These are phyloP conservation scores for Callimorpha dominula DNA, from an alignment of 2,888 invertebrate genomes.

Conservation along the genomic window DNA sequence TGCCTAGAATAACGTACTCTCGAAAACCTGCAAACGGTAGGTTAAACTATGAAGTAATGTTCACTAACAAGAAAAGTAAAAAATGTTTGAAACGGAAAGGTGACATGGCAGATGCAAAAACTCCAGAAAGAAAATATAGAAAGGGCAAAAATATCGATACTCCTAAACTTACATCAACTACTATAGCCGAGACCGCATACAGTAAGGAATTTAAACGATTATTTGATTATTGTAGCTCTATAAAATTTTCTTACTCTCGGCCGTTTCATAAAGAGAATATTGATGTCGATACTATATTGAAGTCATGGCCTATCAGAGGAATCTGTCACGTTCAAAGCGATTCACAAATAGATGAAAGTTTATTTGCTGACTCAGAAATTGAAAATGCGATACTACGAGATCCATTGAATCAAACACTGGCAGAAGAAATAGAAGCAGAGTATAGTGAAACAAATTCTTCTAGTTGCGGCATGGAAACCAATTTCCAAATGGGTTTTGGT, in stretches of 20 bases:
- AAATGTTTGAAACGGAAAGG: conserved; percentile 69
- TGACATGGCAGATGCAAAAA: conserved; percentile 58
- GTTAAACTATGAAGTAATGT: conserved; percentile 15
- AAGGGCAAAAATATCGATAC: conserved; percentile 78
- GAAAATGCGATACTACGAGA: conserved; percentile 47
- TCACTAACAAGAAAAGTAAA: conserved; percentile 28
- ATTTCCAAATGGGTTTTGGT: conserved; percentile 87
- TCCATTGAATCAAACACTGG: conserved; percentile 66
- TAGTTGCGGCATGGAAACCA: conserved; percentile 67
- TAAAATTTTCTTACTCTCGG: conserved; percentile 76
- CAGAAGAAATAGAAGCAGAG: conserved; percentile 69
- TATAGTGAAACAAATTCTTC: conserved; percentile 57
- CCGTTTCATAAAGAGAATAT: conserved; percentile 75
- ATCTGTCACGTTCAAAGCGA: conserved; percentile 29
- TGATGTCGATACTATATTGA: conserved; percentile 63
- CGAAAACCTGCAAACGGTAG: conserved; percentile 25
- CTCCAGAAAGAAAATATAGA: conserved; percentile 66
- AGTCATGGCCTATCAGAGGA: conserved; percentile 70
- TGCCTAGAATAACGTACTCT: conserved; percentile 69
- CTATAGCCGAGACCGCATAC: conserved; percentile 62
- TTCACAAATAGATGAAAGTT: conserved; percentile 45
- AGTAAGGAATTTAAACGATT: conserved; percentile 69
- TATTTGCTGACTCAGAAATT: conserved; percentile 60
- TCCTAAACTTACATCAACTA: conserved; percentile 61
- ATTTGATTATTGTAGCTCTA: conserved; percentile 70